phyloP scores from a whole-genome alignment of 2,888 invertebrate genomes.

The Uloborus plumipes region DNA sequence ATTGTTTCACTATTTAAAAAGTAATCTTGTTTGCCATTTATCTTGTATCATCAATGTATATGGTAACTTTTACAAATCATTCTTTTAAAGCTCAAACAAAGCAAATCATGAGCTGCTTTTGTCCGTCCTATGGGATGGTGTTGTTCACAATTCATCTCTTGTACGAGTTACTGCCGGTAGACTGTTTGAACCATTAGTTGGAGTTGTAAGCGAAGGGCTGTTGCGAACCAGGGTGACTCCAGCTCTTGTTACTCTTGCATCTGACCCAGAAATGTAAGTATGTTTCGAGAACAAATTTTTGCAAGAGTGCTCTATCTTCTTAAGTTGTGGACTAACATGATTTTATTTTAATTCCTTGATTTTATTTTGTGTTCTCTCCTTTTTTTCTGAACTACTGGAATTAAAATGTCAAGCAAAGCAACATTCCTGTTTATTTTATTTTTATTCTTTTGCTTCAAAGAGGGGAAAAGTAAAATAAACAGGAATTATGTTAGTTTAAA shows the following conservation, averaged over 20 bases:
- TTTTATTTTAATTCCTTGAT: no score
- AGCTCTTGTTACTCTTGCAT: constrained; percentile 80
- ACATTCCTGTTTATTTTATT: no score
- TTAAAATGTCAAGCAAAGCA: no score
- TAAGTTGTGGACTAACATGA: not conserved
- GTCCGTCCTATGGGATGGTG: constrained; percentile 79
- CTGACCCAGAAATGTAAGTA: constrained; percentile 79
- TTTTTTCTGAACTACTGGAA: no score
- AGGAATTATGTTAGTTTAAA: no score
- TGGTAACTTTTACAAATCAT: constrained; percentile 1
- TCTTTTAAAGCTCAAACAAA: constrained; percentile 68
- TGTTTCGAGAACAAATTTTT: not conserved
- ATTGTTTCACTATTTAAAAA: no score
- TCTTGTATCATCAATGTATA: not conserved
- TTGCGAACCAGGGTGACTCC: constrained; percentile 77
- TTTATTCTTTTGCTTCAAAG: no score
- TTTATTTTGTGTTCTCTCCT: no score
- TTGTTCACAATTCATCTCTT: constrained; percentile 77
- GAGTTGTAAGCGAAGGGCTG: constrained; percentile 75
- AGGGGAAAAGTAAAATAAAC: no score
- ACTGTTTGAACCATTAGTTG: constrained; percentile 76
- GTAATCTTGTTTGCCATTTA: not conserved
- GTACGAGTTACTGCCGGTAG: constrained; percentile 77
- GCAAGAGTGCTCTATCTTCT: not conserved
- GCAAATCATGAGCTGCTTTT: constrained; percentile 76